Evolutionary conservation across 2,888 invertebrate species (phyloP), one percentile per base, ranked within the genome.

Genomic region (Globia sparganii): DNA sequence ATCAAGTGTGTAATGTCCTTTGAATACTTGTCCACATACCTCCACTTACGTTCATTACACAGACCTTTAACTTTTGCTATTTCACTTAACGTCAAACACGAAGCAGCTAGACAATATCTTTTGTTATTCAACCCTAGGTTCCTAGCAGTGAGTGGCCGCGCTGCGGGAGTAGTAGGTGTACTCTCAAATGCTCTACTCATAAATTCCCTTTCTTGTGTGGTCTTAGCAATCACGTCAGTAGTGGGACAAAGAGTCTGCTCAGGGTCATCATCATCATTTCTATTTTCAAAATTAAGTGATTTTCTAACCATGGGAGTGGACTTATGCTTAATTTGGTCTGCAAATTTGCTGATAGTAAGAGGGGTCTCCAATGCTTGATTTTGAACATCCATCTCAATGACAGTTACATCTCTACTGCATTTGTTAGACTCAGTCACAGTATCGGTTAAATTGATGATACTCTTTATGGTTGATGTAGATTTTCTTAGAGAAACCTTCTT

Each of bases 231-330:
- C 4, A 86, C 75, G 9, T 91, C 90, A 6, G 88, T 83, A 73
- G 92, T 94, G 0, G 94, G 90, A 72, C 94, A 95, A 5, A 94
- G 81, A 4, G 95, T 96, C 79, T 93, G 90, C 77, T 95, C 94
- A 2, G 90, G 88, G 58, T 94, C 92, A 56, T 88, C 83, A 65
- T 90, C 89, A 72, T 91, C 87, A 74, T 91, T 88, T 34, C 92
- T 87, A 64, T 81, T 85, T 37, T 90, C 88, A 81, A 96, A 97
- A 80, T 94, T 93, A 0, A 97, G 90, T 1, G 96, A 96, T 77
- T 96, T 96, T 71, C 92, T 92, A 3, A 94, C 95, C 4, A 95
- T 84, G 0, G 97, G 97, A 0, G 97, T 97, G 0, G 96, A 97
- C 61, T 95, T 95, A 67, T 95, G 91, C 77, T 91, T 93, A 21